A percentile compares a stretch with the other conserved stretches of the same genome.
phyloP scores from a whole-genome alignment of 2,797 vertebrate species.

The Urosaurus nigricauda region DNA sequence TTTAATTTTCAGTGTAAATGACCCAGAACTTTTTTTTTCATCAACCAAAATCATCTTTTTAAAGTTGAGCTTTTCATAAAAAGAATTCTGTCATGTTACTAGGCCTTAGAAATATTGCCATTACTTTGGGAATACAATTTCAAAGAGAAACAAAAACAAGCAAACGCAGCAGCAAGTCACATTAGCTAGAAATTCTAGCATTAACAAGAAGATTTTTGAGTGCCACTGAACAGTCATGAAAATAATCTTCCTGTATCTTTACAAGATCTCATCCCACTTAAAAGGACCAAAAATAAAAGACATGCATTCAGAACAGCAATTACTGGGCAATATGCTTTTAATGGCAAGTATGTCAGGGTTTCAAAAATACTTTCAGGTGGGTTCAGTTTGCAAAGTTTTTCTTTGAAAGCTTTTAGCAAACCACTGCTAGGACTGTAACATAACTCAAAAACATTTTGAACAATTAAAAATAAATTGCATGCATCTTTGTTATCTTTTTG shows the following conservation, averaged over 20 bases:
- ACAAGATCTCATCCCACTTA: slow-evolving; percentile 59
- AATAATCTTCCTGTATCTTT: slow-evolving; percentile 66
- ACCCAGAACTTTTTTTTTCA: not conserved
- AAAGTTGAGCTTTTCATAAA: not conserved
- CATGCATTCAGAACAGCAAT: slow-evolving; percentile 42
- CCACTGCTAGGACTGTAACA: not conserved
- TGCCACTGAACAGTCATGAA: slow-evolving; percentile 52
- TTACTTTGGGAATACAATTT: slow-evolving; percentile 13
- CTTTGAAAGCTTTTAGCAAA: slow-evolving; percentile 48
- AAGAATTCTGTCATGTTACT: slow-evolving; percentile 46
- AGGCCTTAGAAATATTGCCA: slow-evolving; percentile 38
- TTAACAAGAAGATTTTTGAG: slow-evolving; percentile 53
- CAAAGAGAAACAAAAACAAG: slow-evolving; percentile 49
- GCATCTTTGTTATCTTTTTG: not conserved
- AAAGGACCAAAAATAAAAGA: slow-evolving; percentile 59
- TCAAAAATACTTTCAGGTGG: slow-evolving; percentile 46
- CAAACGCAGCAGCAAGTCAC: slow-evolving; percentile 25
- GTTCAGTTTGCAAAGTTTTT: slow-evolving; percentile 50
- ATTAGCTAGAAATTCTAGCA: slow-evolving; percentile 41
- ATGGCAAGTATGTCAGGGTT: slow-evolving; percentile 45
- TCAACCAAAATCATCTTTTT: slow-evolving; percentile 12
- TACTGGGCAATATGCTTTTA: slow-evolving; percentile 57
- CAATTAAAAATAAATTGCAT: slow-evolving; percentile 41
- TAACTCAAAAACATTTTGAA: not conserved
- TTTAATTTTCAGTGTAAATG: not conserved